Evolutionary conservation across 2,113 vertebrate species (phyloP).

Genomic region (Semnopithecus entellus): DNA sequence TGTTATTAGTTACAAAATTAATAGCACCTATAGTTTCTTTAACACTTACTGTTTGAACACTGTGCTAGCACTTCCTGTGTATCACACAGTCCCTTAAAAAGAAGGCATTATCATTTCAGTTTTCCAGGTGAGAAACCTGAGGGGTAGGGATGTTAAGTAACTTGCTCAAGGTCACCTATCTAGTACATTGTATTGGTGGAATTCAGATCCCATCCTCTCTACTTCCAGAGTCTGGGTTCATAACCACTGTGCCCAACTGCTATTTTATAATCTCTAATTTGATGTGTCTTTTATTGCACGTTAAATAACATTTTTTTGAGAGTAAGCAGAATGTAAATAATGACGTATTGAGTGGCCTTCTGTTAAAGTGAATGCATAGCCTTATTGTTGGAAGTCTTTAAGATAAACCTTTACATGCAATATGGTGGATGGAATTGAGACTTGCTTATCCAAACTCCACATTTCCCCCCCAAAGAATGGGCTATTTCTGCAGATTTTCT

Average conservation of each 20-base stretch:
- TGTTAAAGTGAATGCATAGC: conserved; percentile 30
- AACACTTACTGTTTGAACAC: neutral
- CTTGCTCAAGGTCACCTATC: neutral
- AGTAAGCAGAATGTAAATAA: conserved; percentile 59
- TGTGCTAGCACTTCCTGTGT: neutral
- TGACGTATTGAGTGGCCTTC: conserved; percentile 16
- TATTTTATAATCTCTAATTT: conserved; percentile 23
- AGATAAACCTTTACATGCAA: conserved; percentile 8
- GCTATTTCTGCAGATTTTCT: conserved; percentile 33
- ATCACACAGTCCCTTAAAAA: neutral
- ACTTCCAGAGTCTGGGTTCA: neutral
- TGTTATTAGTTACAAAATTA: neutral
- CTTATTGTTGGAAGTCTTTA: conserved; percentile 36
- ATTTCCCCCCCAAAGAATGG: fast-evolving
- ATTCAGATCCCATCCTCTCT: neutral
- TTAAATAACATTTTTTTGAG: conserved; percentile 41
- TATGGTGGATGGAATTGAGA: conserved; percentile 2
- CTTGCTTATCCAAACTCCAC: neutral
- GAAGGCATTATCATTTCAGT: neutral
- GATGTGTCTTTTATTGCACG: conserved; percentile 50
- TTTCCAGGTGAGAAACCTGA: neutral
- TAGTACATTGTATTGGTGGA: neutral
- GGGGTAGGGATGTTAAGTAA: neutral
- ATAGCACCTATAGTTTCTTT: neutral
- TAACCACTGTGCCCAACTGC: neutral